These are phyloP conservation scores for Tipula confusa DNA, from an alignment of 2,888 invertebrate genomes.

Conservation along the genomic window DNA sequence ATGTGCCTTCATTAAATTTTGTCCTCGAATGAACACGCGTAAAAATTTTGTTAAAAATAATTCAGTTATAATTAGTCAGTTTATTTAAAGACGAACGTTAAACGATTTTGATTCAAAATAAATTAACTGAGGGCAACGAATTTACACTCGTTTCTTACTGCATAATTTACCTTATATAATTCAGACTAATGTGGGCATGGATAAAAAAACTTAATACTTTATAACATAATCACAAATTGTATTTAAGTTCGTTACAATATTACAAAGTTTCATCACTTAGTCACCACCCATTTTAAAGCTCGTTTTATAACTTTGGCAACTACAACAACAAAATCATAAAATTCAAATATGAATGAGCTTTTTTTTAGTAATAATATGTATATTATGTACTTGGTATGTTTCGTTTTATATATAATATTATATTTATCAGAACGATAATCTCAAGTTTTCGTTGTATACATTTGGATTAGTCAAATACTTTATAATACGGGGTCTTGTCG, in stretches of 20 bases:
- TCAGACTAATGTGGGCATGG: too few relatives aligned
- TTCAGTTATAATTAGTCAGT: too few relatives aligned
- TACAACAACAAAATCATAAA: neutral
- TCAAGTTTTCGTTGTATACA: neutral
- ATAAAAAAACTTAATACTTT: too few relatives aligned
- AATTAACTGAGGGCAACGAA: too few relatives aligned
- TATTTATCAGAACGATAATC: slow-evolving; percentile 9
- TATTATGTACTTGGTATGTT: neutral
- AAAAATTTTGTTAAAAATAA: too few relatives aligned
- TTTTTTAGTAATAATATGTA: neutral
- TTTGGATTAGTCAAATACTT: neutral
- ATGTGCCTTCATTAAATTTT: too few relatives aligned
- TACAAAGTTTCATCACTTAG: neutral
- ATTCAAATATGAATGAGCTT: neutral
- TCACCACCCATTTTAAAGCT: neutral
- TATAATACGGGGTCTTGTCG: neutral
- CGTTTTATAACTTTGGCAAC: neutral
- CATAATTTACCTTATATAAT: too few relatives aligned
- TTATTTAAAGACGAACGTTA: too few relatives aligned
- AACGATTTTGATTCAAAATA: too few relatives aligned
- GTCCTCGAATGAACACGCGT: too few relatives aligned
- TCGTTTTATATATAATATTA: neutral
- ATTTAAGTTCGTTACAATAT: neutral
- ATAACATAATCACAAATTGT: neutral
- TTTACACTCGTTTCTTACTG: too few relatives aligned